Percentiles rank a stretch among this genome's conserved stretches.
Evolutionary conservation across 30 jellyfish, hydroid and myxozoan species (phyloP).

Genomic region (Hydractinia symbiolongicarpus): DNA sequence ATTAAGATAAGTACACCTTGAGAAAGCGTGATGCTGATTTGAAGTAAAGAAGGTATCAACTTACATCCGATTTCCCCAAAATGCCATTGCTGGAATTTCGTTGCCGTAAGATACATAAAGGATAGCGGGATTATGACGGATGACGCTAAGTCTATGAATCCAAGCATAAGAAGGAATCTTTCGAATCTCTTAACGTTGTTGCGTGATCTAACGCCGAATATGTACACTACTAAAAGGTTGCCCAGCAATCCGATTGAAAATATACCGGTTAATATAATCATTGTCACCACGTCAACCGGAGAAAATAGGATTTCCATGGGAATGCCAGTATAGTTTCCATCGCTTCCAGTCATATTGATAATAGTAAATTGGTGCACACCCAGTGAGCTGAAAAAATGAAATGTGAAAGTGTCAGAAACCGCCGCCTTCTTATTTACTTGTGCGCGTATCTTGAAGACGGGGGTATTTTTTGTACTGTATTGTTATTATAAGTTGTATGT

Average conservation of each 20-base stretch:
- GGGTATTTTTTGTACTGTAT: too few species aligned
- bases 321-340: too few species aligned
- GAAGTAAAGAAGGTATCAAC: conserved; percentile 47
- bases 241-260: conserved; percentile 46
- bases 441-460: too few species aligned
- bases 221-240: conserved; percentile 37
- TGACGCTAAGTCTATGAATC: conserved; percentile 43
- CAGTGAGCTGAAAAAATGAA: too few species aligned
- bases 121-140: conserved; percentile 46
- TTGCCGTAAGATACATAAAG: conserved; percentile 51
- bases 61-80: conserved; percentile 67
- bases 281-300: conserved; percentile 34
- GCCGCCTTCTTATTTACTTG: too few species aligned
- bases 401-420: too few species aligned
- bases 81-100: conserved; percentile 54
- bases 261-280: conserved; percentile 29
- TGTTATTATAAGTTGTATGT: too few species aligned
- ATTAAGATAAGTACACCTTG: conserved; percentile 63
- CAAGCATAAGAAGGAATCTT: conserved; percentile 31
- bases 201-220: conserved; percentile 26
- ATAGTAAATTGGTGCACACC: too few species aligned
- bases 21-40: conserved; percentile 49
- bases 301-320: not conserved
- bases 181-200: conserved; percentile 35
- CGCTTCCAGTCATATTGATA: too few species aligned